Percentiles rank a stretch among this genome's conserved stretches.
Evolutionary conservation across 2,797 vertebrate genomes (phyloP).

Genomic region (Dendrocincla tyrannina): DNA sequence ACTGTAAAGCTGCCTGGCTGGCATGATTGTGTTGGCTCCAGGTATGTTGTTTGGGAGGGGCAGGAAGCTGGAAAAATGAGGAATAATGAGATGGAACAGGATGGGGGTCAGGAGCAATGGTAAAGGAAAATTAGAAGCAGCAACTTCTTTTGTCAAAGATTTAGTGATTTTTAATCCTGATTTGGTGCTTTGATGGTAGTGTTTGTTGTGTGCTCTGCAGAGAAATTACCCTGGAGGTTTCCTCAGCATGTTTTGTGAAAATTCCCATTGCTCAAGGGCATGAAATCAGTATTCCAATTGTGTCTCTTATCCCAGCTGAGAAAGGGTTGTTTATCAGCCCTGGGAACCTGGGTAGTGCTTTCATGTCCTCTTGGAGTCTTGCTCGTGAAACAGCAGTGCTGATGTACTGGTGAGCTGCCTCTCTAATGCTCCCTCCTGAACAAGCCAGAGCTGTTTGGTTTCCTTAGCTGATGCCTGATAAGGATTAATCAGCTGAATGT

Average conservation of each 20-base stretch:
- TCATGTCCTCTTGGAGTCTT: background rate
- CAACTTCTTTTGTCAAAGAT: background rate
- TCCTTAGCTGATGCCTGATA: slow-evolving; percentile 34
- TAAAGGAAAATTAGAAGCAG: background rate
- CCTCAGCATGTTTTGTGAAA: background rate
- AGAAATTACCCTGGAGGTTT: slow-evolving; percentile 24
- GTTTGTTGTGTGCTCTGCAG: background rate
- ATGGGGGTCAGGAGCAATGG: background rate
- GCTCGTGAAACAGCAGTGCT: background rate
- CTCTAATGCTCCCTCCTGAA: background rate
- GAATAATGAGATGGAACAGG: background rate
- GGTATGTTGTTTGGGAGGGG: background rate
- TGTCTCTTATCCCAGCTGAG: slow-evolving; percentile 18
- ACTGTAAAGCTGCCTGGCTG: background rate
- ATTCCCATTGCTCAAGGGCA: slow-evolving; percentile 44
- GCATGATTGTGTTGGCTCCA: background rate
- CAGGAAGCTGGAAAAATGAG: background rate
- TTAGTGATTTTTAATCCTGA: background rate
- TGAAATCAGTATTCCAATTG: slow-evolving; percentile 50
- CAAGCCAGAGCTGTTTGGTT: slow-evolving; percentile 34
- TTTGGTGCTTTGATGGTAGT: background rate
- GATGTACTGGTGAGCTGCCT: slow-evolving; percentile 1
- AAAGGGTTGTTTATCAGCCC: slow-evolving; percentile 31
- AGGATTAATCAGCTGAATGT: slow-evolving; percentile 61
- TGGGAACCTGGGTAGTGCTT: background rate